Conservation (phyloP, 2,113 vertebrate species). For the Amia ocellicauda region DNA sequence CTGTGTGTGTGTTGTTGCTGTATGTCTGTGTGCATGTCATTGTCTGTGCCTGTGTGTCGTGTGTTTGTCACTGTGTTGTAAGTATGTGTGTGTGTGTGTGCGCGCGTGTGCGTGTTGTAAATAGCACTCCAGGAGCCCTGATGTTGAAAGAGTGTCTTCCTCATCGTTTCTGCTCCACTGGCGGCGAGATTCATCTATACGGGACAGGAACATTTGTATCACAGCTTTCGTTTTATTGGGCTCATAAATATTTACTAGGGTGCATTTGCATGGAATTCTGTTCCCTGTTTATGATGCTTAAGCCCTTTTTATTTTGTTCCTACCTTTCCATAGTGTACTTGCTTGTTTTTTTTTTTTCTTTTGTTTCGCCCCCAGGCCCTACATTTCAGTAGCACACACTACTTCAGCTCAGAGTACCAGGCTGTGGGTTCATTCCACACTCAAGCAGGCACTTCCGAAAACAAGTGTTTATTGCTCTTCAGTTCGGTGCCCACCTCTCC, state of each 20-base stretch:
- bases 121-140: no score
- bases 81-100: constrained; percentile 1
- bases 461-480: no score
- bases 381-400: no score
- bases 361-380: no score
- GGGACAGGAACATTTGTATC: constrained; percentile 11
- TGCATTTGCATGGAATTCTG: neutral
- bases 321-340: no score
- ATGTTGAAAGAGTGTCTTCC: neutral
- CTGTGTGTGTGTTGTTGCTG: neutral
- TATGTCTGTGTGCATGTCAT: neutral
- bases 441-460: no score
- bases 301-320: no score
- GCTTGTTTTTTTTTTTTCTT: no score
- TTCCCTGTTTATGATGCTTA: neutral
- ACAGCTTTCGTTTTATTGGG: neutral
- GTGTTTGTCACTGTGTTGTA: constrained; percentile 24
- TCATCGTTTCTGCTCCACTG: neutral
- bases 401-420: no score
- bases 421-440: no score
- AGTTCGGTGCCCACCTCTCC: no score
- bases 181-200: neutral
- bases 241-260: constrained; percentile 5
- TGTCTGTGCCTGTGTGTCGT: neutral
- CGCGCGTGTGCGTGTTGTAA: neutral